Percentiles rank a stretch among this genome's conserved stretches.
Evolutionary conservation across 2,888 invertebrate species (phyloP).

Genomic region (Sabatieria punctata): DNA sequence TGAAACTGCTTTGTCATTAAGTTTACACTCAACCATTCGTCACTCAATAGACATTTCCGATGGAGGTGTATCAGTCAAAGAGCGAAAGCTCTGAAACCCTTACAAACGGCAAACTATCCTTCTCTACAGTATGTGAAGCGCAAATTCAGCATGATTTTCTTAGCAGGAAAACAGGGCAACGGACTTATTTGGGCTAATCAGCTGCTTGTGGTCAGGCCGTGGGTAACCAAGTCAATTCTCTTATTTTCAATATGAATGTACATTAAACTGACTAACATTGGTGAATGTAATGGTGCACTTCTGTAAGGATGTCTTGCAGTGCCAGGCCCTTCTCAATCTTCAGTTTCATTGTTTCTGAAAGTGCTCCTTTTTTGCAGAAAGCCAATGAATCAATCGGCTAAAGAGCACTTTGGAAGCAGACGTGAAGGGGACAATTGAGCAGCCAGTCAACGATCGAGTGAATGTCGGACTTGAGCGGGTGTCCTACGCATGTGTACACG

Average conservation of each 20-base stretch:
- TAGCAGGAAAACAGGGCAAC: no score
- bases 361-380: conserved; percentile 14
- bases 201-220: no score
- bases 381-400: background rate
- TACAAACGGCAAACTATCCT: no score
- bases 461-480: conserved; percentile 75
- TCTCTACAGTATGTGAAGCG: no score
- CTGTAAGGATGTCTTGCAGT: conserved; percentile 74
- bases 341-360: conserved; percentile 46
- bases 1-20: conserved; percentile 36
- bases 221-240: no score
- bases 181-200: no score
- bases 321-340: conserved; percentile 78
- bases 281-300: conserved; percentile 68
- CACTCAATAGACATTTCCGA: conserved; percentile 10
- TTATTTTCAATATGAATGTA: no score
- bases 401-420: conserved; percentile 19
- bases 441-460: conserved; percentile 70
- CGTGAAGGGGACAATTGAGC: conserved; percentile 31
- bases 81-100: no score
- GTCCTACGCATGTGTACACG: conserved; percentile 89
- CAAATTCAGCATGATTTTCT: no score
- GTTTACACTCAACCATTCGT: background rate
- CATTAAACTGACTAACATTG: no score
- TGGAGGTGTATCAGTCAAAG: no score